Conservation (phyloP, 2,797 vertebrate genomes). For the Microctenopoma lineatum region DNA sequence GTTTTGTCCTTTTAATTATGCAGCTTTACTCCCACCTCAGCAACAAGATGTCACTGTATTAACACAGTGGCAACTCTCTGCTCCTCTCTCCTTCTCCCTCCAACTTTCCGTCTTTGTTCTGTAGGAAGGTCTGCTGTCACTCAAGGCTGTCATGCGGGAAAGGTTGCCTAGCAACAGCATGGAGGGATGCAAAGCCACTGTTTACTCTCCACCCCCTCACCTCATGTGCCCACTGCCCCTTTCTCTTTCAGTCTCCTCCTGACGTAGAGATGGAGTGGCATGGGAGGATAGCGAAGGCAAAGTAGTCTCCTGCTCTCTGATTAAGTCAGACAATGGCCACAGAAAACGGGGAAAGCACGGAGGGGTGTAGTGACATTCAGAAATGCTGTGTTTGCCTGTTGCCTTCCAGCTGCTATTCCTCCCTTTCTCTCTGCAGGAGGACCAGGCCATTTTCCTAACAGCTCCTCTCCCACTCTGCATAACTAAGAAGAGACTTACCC, state of each 20-base stretch:
- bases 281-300: slow-evolving; percentile 41
- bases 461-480: slow-evolving; percentile 53
- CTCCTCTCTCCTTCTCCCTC: slow-evolving; percentile 40
- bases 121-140: slow-evolving; percentile 73
- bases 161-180: slow-evolving; percentile 82
- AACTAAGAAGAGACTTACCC: slow-evolving; percentile 61
- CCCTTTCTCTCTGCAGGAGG: slow-evolving; percentile 54
- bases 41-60: slow-evolving; percentile 19
- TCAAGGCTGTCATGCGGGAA: slow-evolving; percentile 72
- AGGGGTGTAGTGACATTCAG: slow-evolving; percentile 43
- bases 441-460: slow-evolving; percentile 61
- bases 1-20: background rate
- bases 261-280: slow-evolving; percentile 51
- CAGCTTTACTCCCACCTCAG: slow-evolving; percentile 28
- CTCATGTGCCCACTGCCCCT: slow-evolving; percentile 54
- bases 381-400: slow-evolving; percentile 63
- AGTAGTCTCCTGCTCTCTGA: slow-evolving; percentile 42
- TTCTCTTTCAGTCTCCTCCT: slow-evolving; percentile 33
- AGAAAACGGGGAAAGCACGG: slow-evolving; percentile 38
- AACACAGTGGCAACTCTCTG: slow-evolving; percentile 28
- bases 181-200: slow-evolving; percentile 62
- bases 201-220: slow-evolving; percentile 72
- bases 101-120: slow-evolving; percentile 70
- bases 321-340: slow-evolving; percentile 63
- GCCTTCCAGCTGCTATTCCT: slow-evolving; percentile 72